Conservation (phyloP, 1,140 invertebrate genomes). For the Drosophila bipectinata region DNA sequence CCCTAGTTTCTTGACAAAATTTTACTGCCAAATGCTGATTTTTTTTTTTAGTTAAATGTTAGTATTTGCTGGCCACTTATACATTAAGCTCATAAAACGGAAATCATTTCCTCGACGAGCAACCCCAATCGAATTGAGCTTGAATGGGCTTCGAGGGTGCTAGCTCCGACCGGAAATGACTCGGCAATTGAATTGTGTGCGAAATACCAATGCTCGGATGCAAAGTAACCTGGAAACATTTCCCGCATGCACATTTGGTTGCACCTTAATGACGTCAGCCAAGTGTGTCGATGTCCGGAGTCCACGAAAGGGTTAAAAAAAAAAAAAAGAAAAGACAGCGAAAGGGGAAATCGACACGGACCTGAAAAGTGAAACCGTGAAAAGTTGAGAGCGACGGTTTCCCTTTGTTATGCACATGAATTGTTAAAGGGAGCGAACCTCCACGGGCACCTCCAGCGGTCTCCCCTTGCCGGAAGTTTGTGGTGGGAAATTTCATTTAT, state of each 20-base stretch:
- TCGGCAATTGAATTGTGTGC: conserved; percentile 73
- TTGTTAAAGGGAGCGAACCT: conserved; percentile 52
- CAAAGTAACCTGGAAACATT: conserved; percentile 47
- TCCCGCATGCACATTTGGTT: conserved; percentile 45
- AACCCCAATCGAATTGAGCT: conserved; percentile 11
- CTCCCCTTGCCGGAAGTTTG: conserved; percentile 66
- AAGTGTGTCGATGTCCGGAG: conserved; percentile 57
- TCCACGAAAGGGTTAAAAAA: conserved; percentile 6
- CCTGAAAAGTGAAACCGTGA: conserved; percentile 63
- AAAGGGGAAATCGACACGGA: conserved; percentile 12
- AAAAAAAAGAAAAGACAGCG: conserved; percentile 2
- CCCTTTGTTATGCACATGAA: conserved; percentile 67
- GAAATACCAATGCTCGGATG: conserved; percentile 33
- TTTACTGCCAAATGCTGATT: too few species aligned
- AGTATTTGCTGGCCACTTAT: neutral
- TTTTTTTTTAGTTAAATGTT: too few species aligned
- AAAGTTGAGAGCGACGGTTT: conserved; percentile 57
- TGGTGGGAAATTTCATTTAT: conserved; percentile 82
- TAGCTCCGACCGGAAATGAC: conserved; percentile 61
- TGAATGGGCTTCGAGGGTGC: conserved; percentile 20
- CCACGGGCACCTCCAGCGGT: neutral
- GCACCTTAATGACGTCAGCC: conserved; percentile 50
- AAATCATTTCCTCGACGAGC: neutral
- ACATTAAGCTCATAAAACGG: neutral
- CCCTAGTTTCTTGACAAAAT: too few species aligned